Evolutionary conservation across 53 echinoderm and acorn worm species (phyloP), one percentile per base, ranked within the genome.

Genomic region (Holothuria scabra): DNA sequence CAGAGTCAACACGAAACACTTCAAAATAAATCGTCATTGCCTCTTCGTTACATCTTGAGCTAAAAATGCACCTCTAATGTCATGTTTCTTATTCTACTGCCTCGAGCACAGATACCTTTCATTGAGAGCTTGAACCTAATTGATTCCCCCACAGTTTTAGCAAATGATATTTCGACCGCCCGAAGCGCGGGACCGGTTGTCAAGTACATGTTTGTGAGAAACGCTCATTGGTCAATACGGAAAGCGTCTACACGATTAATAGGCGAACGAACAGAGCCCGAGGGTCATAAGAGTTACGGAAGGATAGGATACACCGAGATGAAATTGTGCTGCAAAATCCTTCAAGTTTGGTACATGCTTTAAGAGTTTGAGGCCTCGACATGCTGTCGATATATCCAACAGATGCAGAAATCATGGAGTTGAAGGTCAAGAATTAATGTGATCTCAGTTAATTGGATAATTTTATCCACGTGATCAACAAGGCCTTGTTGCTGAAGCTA

Each of bases 81-180:
- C 34, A 41, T 69, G 34, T 32, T 69, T 69, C 69, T 69, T 13
- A 32, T 69, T 30, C 34, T 37, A 32, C 35, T 34, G 69, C 69
- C 69, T 69, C 41, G 21, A 69, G 69, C 34, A n/a, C 21, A 33
- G 69, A 69, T 69, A 69, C 19, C 22, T 34, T 69, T 32, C 69
- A 69, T 37, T 41, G 69, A 32, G 11, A 41, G 69, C 22, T 69
- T 69, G 69, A 69, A 69, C 69, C 41, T 69, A 69, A 69, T 69
- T 69, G 69, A 69, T 69, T 69, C 69, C 69, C 69, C 69, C 44
- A 69, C 31, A 30, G 34, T 69, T 69, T 69, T 22, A 33, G 37
- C 35, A 69, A 69, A 34, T 69, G 69, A 69, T 69, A 69, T 69
- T 69, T 69, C 69, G 69, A 41, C 34, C n/a, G 69, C 69, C 69